Evolutionary conservation across 2,113 vertebrate species (phyloP).

Genomic region (Struthidea cinerea): DNA sequence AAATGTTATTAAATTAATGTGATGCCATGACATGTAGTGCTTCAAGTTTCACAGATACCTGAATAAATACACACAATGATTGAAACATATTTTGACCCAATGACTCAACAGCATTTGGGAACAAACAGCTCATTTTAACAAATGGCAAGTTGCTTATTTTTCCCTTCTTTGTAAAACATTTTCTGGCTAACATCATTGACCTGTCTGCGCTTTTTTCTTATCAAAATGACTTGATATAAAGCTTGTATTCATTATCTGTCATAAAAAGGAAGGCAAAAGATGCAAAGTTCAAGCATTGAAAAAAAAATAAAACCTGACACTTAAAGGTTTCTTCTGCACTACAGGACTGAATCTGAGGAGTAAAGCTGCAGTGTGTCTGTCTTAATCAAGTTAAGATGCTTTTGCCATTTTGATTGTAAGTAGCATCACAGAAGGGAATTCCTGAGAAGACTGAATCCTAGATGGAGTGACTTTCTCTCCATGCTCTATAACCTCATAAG

Average conservation of each 20-base stretch:
- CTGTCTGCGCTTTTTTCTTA: not conserved
- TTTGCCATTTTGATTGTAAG: not conserved
- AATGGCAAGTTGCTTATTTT: not conserved
- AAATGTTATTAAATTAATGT: not conserved
- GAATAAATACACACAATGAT: not conserved
- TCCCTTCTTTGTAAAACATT: not conserved
- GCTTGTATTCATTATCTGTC: not conserved
- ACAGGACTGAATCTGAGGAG: not conserved
- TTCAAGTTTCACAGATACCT: not conserved
- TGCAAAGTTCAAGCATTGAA: not conserved
- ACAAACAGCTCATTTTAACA: not conserved
- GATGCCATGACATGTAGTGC: not conserved
- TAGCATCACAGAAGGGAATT: not conserved
- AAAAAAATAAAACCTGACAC: not conserved
- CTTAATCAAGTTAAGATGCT: not conserved
- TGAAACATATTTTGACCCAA: not conserved
- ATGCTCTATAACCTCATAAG: accelerated
- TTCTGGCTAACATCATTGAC: not conserved
- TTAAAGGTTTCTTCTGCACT: not conserved
- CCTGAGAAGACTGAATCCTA: not conserved
- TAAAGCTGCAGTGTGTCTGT: not conserved
- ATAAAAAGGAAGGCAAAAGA: not conserved
- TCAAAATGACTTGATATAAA: not conserved
- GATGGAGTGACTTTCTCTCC: not conserved
- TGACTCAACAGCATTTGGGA: not conserved